Base-by-base conservation (phyloP, 2,797 vertebrate genomes). In the Acestrorhynchus altus region DNA sequence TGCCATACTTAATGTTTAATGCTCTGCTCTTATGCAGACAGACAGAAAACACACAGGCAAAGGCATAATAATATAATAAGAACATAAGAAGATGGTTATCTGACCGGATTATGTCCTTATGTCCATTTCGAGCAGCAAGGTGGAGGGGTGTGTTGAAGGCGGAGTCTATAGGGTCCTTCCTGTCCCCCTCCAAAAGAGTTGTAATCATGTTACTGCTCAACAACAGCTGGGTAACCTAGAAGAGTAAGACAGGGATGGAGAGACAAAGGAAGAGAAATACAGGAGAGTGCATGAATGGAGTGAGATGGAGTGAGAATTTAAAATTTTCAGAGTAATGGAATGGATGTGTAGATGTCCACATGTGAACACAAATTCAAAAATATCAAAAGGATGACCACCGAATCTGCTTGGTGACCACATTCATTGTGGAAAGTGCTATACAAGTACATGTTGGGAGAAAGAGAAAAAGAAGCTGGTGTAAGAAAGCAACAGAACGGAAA, bases 191-290 rank as follows among this genome's bases (percentile, higher is more conserved):
- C 85, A 98, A 81, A 78, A 98, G 85, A 0, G 96, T 93, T 0
- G 95, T 95, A 0, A 96, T 96, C 83, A 98, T 94, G 86, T 98
- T 97, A 83, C 97, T 98, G 90, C 94, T 98, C 15, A 98, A 90
- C 67, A 98, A 86, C 85, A 98, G 90, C 89, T 98, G 97, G 40
- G 96, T 92, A 83, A 98, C 97, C 96, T 0, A n/a, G 16, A 0
- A 66, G 46, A 24, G 28, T 31, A 11, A 46, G 28, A 22, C 40
- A 49, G 22, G 18, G 12, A 10, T 0, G 26, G 60, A 49, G 22
- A 22, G 51, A 49, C 10, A 35, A 35, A 35, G n/a, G n/a, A n/a
- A 54, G 16, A 65, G 54, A 54, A 1, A 51, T 39, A 11, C 35
- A n/a, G 42, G 11, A 18, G 9, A 16, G 20, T 44, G 20, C 26